These are phyloP conservation scores for Bambusicola thoracicus DNA, from an alignment of 2,113 vertebrate species.

Conservation along the genomic window DNA sequence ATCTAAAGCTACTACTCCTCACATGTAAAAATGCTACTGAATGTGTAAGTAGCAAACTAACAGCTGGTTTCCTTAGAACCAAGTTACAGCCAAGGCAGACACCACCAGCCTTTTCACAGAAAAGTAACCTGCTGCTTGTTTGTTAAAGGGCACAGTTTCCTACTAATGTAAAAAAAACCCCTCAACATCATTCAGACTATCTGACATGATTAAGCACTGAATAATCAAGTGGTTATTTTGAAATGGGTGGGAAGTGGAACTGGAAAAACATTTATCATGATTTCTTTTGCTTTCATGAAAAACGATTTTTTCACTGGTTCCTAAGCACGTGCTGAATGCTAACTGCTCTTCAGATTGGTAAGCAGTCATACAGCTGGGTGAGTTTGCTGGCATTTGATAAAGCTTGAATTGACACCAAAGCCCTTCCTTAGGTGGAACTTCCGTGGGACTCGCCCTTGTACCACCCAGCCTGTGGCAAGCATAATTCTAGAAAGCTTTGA, in stretches of 20 bases:
- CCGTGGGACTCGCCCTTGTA: neutral
- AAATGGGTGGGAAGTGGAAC: neutral
- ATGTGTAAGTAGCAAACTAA: neutral
- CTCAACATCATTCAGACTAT: neutral
- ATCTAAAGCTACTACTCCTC: constrained; percentile 33
- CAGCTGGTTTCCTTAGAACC: neutral
- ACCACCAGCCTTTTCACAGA: neutral
- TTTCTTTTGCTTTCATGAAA: neutral
- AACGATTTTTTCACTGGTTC: neutral
- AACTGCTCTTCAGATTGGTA: neutral
- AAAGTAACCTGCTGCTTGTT: neutral
- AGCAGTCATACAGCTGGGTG: accelerated
- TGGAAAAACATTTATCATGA: neutral
- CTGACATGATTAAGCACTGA: neutral
- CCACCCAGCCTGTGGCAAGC: neutral
- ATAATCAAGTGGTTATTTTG: neutral
- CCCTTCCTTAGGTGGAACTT: neutral
- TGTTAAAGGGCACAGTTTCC: accelerated
- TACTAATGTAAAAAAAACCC: neutral
- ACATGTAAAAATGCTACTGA: neutral
- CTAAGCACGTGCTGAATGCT: neutral
- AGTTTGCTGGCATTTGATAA: neutral
- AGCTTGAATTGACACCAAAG: neutral
- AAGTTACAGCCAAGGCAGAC: neutral
- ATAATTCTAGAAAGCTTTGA: neutral